These are phyloP conservation scores for Vanessa cardui DNA, from an alignment of 2,888 invertebrate species.

Conservation along the genomic window DNA sequence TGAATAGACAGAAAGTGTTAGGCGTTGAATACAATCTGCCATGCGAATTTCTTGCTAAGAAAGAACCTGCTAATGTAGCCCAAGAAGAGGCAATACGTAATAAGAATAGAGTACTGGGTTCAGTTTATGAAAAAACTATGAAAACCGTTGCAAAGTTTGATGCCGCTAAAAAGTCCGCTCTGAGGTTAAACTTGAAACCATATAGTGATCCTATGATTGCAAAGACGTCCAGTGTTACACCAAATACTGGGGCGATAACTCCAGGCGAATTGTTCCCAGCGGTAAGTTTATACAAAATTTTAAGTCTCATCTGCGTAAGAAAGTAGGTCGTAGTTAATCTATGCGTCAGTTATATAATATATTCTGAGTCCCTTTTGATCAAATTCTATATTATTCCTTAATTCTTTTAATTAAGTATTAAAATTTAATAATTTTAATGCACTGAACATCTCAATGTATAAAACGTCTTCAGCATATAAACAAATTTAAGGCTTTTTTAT, in stretches of 20 bases:
- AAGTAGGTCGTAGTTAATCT: too few relatives aligned
- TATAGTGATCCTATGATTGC: constrained; percentile 51
- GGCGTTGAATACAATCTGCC: constrained; percentile 83
- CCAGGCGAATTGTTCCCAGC: constrained; percentile 71
- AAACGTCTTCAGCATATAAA: too few relatives aligned
- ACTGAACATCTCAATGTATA: too few relatives aligned
- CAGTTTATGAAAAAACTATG: constrained; percentile 52
- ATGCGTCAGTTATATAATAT: too few relatives aligned
- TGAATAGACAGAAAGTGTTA: constrained; percentile 84
- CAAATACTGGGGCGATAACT: constrained; percentile 61
- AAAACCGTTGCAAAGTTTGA: constrained; percentile 47
- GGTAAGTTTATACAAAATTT: constrained; percentile 51
- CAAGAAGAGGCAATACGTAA: constrained; percentile 70
- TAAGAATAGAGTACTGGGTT: constrained; percentile 55
- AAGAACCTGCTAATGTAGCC: constrained; percentile 62
- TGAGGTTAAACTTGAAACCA: constrained; percentile 73
- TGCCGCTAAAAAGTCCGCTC: constrained; percentile 54
- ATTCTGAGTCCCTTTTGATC: too few relatives aligned
- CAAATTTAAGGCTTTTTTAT: too few relatives aligned
- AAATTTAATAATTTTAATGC: too few relatives aligned
- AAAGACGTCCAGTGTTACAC: constrained; percentile 47
- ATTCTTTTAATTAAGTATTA: too few relatives aligned
- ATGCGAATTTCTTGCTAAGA: constrained; percentile 46
- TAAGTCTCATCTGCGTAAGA: too few relatives aligned
- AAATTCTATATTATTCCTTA: too few relatives aligned